Conservation (phyloP, 2,888 invertebrate species). For the Dichetophora obliterata region DNA sequence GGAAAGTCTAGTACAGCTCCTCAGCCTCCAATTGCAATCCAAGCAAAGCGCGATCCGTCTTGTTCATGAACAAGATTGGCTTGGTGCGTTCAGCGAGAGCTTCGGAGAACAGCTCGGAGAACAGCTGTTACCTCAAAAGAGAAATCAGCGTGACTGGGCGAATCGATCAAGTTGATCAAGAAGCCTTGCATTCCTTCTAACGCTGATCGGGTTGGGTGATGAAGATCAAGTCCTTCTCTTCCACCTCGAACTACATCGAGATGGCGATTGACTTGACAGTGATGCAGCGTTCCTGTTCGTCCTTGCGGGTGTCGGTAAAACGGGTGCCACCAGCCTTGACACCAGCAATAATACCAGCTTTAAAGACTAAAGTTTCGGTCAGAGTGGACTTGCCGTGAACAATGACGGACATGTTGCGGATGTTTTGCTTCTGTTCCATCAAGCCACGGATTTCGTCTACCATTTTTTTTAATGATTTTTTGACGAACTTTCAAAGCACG, state of each 20-base stretch:
- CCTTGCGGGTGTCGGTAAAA: slow-evolving; percentile 99
- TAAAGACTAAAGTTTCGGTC: slow-evolving; percentile 96
- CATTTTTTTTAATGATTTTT: slow-evolving; percentile 81
- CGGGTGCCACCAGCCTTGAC: slow-evolving; percentile 99
- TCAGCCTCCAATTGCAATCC: slow-evolving; percentile 97
- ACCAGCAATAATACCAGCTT: slow-evolving; percentile 99
- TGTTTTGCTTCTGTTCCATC: slow-evolving; percentile 99
- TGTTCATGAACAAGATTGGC: slow-evolving; percentile 99
- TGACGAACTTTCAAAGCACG: slow-evolving; percentile 76
- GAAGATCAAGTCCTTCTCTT: slow-evolving; percentile 93
- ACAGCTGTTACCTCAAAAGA: slow-evolving; percentile 99
- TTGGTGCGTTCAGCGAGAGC: slow-evolving; percentile 99
- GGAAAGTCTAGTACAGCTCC: slow-evolving; percentile 98
- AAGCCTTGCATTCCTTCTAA: slow-evolving; percentile 92
- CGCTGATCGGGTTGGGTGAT: slow-evolving; percentile 92
- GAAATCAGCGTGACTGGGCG: slow-evolving; percentile 99
- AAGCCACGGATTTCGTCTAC: slow-evolving; percentile 97
- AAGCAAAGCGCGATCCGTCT: slow-evolving; percentile 99
- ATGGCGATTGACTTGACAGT: slow-evolving; percentile 99
- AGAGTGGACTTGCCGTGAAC: slow-evolving; percentile 99
- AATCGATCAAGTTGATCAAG: slow-evolving; percentile 99
- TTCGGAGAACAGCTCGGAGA: slow-evolving; percentile 98
- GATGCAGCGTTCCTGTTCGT: slow-evolving; percentile 99
- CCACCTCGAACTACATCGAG: slow-evolving; percentile 98
- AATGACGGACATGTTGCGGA: slow-evolving; percentile 99